These are phyloP conservation scores for Aporophyla nigra DNA, from an alignment of 2,888 invertebrate species.

Conservation along the genomic window DNA sequence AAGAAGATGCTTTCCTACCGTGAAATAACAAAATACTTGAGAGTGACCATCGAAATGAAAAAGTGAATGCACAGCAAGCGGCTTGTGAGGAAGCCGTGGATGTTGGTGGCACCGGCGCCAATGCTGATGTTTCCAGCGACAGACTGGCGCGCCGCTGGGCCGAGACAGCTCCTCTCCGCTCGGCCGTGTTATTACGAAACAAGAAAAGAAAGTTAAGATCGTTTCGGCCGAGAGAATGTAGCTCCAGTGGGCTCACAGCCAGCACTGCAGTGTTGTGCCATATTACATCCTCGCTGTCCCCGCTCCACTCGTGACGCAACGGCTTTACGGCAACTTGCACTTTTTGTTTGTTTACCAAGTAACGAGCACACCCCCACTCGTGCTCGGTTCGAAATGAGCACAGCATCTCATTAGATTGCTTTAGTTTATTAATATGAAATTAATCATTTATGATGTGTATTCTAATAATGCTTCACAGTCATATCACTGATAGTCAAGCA, in stretches of 20 bases:
- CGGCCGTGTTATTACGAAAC: constrained; percentile 87
- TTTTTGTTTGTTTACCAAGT: constrained; percentile 76
- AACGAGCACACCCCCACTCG: constrained; percentile 68
- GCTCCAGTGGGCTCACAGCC: constrained; percentile 74
- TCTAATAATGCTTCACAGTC: not conserved
- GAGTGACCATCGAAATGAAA: constrained; percentile 44
- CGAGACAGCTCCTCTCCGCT: constrained; percentile 81
- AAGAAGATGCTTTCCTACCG: constrained; percentile 57
- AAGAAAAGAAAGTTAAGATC: constrained; percentile 86
- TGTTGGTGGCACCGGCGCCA: constrained; percentile 51
- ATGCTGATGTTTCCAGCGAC: constrained; percentile 73
- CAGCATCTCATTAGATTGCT: constrained; percentile 67
- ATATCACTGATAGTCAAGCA: not conserved
- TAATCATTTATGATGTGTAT: not conserved
- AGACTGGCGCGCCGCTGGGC: constrained; percentile 69
- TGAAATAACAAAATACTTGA: constrained; percentile 70
- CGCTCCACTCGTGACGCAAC: constrained; percentile 76
- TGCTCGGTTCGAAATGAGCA: constrained; percentile 66
- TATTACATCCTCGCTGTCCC: constrained; percentile 74
- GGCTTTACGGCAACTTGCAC: constrained; percentile 77
- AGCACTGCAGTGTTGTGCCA: constrained; percentile 71
- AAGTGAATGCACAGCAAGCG: constrained; percentile 39
- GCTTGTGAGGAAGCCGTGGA: constrained; percentile 21
- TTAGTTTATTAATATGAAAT: constrained; percentile 18
- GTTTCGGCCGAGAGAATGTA: constrained; percentile 82